Evolutionary conservation across 1,140 invertebrate species (phyloP), one percentile per base, ranked within the genome.

Genomic region (Aphelenchoides avenae): DNA sequence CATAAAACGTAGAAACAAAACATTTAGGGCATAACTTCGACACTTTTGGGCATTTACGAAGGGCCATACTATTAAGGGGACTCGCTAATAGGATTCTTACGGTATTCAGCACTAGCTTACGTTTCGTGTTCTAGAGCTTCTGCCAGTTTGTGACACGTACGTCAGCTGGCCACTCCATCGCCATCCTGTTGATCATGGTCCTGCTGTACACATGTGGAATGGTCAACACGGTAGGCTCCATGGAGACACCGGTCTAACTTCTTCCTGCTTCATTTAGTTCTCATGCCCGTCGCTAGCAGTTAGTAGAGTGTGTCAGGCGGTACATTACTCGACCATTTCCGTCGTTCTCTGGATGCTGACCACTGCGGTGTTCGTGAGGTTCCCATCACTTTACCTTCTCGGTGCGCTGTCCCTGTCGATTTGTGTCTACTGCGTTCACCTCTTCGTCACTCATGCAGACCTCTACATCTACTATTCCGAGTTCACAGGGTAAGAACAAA

Each of bases 111-210:
- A 36, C 34, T 13, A 36, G 34, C 34, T 13, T 13, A 36, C 34
- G 13, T 36, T 13, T 6, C 46, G 24, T 57, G 7, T 67, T 76
- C 42, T 52, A 72, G 71, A 77, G 57, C 18, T 75, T 75, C 51
- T 77, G 75, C 26, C 67, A 75, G 42, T 75, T 75, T 34, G 64
- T 75, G 6, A 75, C 72, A 4, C 48, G 71, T 18, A 75, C 72
- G 9, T 65, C 71, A 2, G 39, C 57, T 39, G 72, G 72, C 7
- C 71, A 76, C 54, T 74, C 71, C 20, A 57, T 75, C 34, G 53
- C 72, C 13, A 71, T 75, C 29, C 52, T 77, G n/a, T 42, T 75
- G 7, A 62, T 75, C 20, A 40, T 77, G 9, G 55, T 60, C 1
- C 44, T 77, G 26, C 49, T 75, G 5, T 75, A 66, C 47, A 55